Conservation (phyloP, 2,888 invertebrate genomes). For the Synergus japonicus region DNA sequence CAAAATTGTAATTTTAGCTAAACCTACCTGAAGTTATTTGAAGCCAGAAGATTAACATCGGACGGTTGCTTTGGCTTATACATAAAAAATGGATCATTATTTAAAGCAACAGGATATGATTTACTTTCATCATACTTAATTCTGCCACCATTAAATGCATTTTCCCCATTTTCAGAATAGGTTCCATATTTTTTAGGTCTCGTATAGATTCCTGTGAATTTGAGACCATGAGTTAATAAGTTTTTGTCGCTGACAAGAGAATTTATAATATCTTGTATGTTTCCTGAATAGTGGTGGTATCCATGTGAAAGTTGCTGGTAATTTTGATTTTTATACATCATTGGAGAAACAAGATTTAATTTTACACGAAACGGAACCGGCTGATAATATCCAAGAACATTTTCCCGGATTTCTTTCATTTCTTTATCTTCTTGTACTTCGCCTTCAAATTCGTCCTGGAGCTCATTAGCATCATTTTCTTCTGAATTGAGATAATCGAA, state of each 20-base stretch:
- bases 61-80: constrained; percentile 87
- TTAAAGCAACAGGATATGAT: constrained; percentile 67
- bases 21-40: constrained; percentile 74
- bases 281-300: constrained; percentile 72
- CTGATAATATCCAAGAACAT: constrained; percentile 61
- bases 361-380: constrained; percentile 79
- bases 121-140: constrained; percentile 65
- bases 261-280: constrained; percentile 76
- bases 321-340: constrained; percentile 69
- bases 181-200: constrained; percentile 72
- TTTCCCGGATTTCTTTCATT: constrained; percentile 17
- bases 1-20: not conserved
- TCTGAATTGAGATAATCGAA: constrained; percentile 18
- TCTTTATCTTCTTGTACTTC: constrained; percentile 25
- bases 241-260: constrained; percentile 68
- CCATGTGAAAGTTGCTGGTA: constrained; percentile 75
- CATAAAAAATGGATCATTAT: constrained; percentile 83
- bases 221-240: constrained; percentile 69
- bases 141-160: constrained; percentile 65
- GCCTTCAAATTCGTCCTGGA: constrained; percentile 36
- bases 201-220: constrained; percentile 75
- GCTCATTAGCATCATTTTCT: constrained; percentile 40
- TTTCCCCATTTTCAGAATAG: constrained; percentile 59
- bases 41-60: constrained; percentile 86
- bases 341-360: constrained; percentile 70